phyloP scores from a whole-genome alignment of 1,140 invertebrate species.

The Temnothorax curvispinosus region DNA sequence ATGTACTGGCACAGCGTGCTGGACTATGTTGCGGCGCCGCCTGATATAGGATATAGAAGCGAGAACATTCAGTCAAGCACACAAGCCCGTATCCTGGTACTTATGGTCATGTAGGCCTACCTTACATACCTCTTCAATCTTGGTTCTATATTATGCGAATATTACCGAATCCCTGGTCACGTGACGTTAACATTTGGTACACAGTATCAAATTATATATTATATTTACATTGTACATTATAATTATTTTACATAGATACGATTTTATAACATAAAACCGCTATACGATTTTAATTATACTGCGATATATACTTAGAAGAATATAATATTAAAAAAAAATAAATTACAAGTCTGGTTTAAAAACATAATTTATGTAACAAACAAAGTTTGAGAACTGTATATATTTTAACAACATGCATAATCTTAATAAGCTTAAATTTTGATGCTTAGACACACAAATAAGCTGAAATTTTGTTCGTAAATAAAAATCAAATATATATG shows the following conservation, averaged over 20 bases:
- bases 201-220: not conserved
- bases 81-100: conserved; percentile 52
- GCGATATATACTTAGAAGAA: not conserved
- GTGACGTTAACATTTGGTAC: conserved; percentile 55
- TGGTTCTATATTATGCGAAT: conserved; percentile 58
- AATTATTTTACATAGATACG: not conserved
- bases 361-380: not conserved
- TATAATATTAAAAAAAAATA: not conserved
- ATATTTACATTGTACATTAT: too few species aligned
- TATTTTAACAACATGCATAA: not conserved
- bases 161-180: conserved; percentile 52
- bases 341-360: not conserved
- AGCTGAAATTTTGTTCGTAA: not conserved
- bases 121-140: conserved; percentile 61
- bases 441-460: not conserved
- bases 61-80: conserved; percentile 63
- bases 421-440: not conserved
- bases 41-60: conserved; percentile 74
- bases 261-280: not conserved
- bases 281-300: conserved; percentile 19
- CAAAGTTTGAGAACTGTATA: not conserved
- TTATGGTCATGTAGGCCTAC: conserved; percentile 73
- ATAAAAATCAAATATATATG: not conserved
- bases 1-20: conserved; percentile 68
- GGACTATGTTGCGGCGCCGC: conserved; percentile 77